These are phyloP conservation scores for Palaemon carinicauda DNA, from an alignment of 1,140 invertebrate genomes.

Conservation along the genomic window DNA sequence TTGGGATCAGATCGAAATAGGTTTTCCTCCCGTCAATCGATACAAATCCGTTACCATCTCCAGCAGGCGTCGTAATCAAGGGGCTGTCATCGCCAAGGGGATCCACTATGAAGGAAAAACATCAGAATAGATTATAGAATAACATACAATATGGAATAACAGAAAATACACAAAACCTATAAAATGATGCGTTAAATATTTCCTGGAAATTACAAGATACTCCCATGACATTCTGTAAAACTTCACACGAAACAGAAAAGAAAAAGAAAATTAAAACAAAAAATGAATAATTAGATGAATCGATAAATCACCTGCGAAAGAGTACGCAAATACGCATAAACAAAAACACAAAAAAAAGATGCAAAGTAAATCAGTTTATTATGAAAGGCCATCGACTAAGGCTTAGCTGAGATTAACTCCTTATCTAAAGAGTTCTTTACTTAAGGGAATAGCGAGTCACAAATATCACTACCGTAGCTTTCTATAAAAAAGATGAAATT, in stretches of 20 bases:
- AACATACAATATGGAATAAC: too few species aligned
- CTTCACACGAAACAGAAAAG: neutral
- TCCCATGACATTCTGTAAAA: neutral
- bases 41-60: constrained; percentile 68
- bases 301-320: neutral
- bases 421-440: too few species aligned
- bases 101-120: neutral
- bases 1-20: constrained; percentile 80
- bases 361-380: neutral
- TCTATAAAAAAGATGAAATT: neutral
- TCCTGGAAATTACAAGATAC: too few species aligned
- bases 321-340: too few species aligned
- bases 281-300: neutral
- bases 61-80: constrained; percentile 9
- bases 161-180: too few species aligned
- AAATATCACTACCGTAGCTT: neutral
- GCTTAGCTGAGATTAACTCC: neutral
- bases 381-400: too few species aligned
- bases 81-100: neutral
- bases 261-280: neutral
- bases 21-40: constrained; percentile 91
- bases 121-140: too few species aligned
- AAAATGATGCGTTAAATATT: too few species aligned
- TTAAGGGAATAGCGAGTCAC: neutral
- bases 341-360: neutral